Base-by-base conservation (phyloP, 2,888 invertebrate species). In the Scelioninae gen. 1 region DNA sequence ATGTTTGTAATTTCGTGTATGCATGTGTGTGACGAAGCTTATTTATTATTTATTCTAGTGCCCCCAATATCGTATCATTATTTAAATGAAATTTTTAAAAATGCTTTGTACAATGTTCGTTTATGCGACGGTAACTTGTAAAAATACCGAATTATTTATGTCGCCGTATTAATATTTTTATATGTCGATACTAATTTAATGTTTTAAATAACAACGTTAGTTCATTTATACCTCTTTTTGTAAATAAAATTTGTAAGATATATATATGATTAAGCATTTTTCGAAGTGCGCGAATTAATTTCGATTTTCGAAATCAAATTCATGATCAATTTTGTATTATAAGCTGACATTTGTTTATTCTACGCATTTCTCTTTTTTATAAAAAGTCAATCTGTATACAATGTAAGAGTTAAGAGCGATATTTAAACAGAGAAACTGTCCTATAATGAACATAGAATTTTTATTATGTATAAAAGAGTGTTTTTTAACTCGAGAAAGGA, bases 21-120 rank as follows among this genome's bases (percentile, higher is more conserved):
- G n/a, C n/a, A n/a, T n/a, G n/a, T 85, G 87, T 86, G 86, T 85
- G 87, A 87, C 86, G 87, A 88, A 89, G 88, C 88, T 85, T 91
- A 91, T 92, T 91, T 92, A 91, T 92, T 92, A 92, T 92, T 92
- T 91, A 92, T 92, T 92, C 86, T 90, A 92, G 86, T 87, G 87
- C 84, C 86, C 85, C 84, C 85, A 81, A 83, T 82, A 87, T 86
- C 80, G 86, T 89, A 87, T 86, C 85, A 88, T 85, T 90, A 89
- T 89, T 90, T 90, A 89, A 90, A 89, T 83, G 47, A 75, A 82
- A 76, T 31, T 62, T 80, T 47, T 47, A 60, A 79, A 86, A 87
- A 86, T 84, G 81, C 87, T 88, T 89, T 90, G 90, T 90, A 91
- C 88, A 90, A 89, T 88, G 87, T 86, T 84, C 87, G 88, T 87